Evolutionary conservation across 2,888 invertebrate species (phyloP), one percentile per base, ranked within the genome.

Genomic region (Drosophila falleni): DNA sequence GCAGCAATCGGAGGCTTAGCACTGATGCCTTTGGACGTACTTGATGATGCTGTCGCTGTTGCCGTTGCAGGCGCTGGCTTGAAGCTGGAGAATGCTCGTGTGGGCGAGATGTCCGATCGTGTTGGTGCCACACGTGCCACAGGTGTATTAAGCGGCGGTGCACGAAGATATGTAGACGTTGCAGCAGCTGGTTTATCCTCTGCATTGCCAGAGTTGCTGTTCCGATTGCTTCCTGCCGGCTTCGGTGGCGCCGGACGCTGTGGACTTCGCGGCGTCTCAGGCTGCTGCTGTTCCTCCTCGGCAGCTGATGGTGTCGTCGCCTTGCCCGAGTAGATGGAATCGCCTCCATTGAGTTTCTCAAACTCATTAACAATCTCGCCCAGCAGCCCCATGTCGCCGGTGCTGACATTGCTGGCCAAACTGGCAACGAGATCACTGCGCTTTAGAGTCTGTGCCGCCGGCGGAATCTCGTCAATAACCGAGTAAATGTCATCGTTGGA

Each of bases 361-460:
- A 97, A 97, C 92, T 97, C 97, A 46, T 95, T 95, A 0, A 97
- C 97, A 66, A 97, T 97, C 93, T 97, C 97, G 8, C 97, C 96
- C 0, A 97, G 92, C 19, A 97, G 92, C 0, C 97, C 97, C 94
- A 96, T 95, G 73, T 95, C 96, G 11, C 94, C 72, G 37, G 78
- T 64, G 41, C 78, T 78, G 60, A 70, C 73, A 35, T 64, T 77
- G 59, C 78, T 89, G 71, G 74, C 62, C 54, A 87, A 54, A 9
- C 90, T 89, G 2, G 94, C 93, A 23, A 94, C 93, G 37, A 91
- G 78, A 74, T 91, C 91, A 56, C 89, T 91, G 33, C 90, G 90
- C 59, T 90, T 91, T 3, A 91, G 78, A 8, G 92, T 90, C 59
- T 89, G 85, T 3, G 89, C 81, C 0, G 93, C 93, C 1, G 94